These are phyloP conservation scores for Cetoscarus ocellatus DNA, from an alignment of 2,797 vertebrate genomes.

Conservation along the genomic window DNA sequence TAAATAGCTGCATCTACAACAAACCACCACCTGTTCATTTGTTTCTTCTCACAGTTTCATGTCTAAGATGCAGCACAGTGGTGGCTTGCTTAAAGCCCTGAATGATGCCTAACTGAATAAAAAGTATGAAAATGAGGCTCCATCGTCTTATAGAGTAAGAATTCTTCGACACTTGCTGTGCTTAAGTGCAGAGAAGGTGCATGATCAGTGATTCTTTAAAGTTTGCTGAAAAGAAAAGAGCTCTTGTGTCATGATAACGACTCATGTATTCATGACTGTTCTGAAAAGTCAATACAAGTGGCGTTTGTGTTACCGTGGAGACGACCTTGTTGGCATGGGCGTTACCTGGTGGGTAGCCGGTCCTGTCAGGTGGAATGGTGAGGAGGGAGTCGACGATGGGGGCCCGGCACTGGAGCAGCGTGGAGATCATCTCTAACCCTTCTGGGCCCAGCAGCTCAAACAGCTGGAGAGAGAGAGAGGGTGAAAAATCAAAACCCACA, in stretches of 20 bases:
- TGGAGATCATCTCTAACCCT: constrained; percentile 95
- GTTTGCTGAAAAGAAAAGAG: too few species aligned
- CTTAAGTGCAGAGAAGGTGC: too few species aligned
- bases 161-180: too few species aligned
- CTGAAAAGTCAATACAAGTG: constrained; percentile 2
- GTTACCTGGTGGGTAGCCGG: constrained; percentile 87
- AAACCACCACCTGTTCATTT: too few species aligned
- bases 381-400: constrained; percentile 89
- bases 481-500: constrained; percentile 7
- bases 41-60: too few species aligned
- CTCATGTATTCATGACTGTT: constrained; percentile 9
- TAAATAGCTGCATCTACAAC: too few species aligned
- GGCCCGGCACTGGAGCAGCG: constrained; percentile 90
- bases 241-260: background rate
- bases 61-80: too few species aligned
- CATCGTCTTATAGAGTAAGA: too few species aligned
- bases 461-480: constrained; percentile 78
- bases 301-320: constrained; percentile 33
- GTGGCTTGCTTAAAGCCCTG: too few species aligned
- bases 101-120: too few species aligned
- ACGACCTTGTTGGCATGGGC: constrained; percentile 38
- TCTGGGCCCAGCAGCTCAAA: constrained; percentile 96
- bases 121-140: too few species aligned
- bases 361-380: constrained; percentile 81
- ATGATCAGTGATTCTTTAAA: background rate